Base-by-base conservation (phyloP, 37 sponge, comb jelly and placozoan species). In the Geodia barretti region DNA sequence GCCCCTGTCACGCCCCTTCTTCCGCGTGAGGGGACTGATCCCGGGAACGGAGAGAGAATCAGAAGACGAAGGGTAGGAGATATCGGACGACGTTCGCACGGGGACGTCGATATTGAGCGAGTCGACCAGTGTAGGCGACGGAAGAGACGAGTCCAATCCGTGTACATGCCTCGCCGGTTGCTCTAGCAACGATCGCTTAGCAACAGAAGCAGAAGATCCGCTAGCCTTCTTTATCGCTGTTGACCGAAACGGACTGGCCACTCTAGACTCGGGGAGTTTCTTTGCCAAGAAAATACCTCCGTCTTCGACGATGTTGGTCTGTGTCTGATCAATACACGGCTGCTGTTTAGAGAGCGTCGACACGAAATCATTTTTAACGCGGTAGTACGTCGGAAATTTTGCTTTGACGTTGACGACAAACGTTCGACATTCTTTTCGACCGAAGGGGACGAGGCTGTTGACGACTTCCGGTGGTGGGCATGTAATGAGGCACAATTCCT, bases 281-380 rank as follows among this genome's bases (percentile, higher is more conserved):
- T 47, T 7, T 17, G 54, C 7, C 54, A 47, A 17, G 54, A 47
- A 7, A 14, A 47, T 47, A 47, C 54, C 14, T n/a, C n/a, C n/a
- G 11, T 47, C 54, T 47, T 47, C 54, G 14, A 47, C 54, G 54
- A 47, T 7, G 54, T n/a, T n/a, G n/a, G n/a, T n/a, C n/a, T n/a
- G n/a, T n/a, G n/a, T n/a, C n/a, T n/a, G n/a, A n/a, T n/a, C n/a
- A n/a, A n/a, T n/a, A n/a, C n/a, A n/a, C n/a, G n/a, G n/a, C n/a
- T 47, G 14, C 14, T 47, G 11, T 47, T 14, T 14, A 47, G 54
- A 47, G 14, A 47, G 54, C 54, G 54, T 47, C 54, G 54, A 47
- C 54, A 34, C 70, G 72, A 72, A 29, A 64, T 85, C 72, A 47
- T 70, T 77, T 36, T 70, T 70, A 72, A 88, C 74, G 1, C 88